A percentile compares a stretch with the other conserved stretches of the same genome.
These are phyloP conservation scores for Nestor notabilis DNA, from an alignment of 2,113 vertebrate species.

Conservation along the genomic window DNA sequence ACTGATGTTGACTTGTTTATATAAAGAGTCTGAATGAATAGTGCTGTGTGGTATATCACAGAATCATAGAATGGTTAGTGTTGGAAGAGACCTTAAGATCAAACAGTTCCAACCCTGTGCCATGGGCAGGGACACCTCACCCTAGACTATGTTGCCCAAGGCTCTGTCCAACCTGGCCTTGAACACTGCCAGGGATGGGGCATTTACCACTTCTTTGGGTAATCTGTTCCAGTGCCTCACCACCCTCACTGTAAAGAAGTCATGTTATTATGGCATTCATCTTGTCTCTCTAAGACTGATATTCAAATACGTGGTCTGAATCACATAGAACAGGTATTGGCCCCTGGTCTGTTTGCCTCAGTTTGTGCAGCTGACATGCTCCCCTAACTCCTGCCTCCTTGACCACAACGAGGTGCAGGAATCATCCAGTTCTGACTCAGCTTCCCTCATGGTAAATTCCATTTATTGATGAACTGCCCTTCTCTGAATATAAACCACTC, in stretches of 20 bases:
- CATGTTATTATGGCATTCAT: not conserved
- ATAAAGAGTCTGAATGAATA: not conserved
- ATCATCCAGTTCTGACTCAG: not conserved
- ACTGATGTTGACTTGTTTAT: not conserved
- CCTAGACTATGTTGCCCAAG: not conserved
- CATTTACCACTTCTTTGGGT: not conserved
- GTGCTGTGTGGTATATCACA: not conserved
- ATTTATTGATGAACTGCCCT: not conserved
- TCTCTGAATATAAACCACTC: not conserved
- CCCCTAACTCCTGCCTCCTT: not conserved
- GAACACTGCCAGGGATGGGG: not conserved
- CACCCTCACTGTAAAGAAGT: not conserved
- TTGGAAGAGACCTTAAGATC: not conserved
- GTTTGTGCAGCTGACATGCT: not conserved
- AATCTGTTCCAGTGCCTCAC: not conserved
- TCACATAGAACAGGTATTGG: not conserved
- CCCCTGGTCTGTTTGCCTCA: not conserved
- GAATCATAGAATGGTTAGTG: not conserved
- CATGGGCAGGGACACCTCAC: not conserved
- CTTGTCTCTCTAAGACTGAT: not conserved
- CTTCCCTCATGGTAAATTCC: not conserved
- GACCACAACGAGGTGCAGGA: rapidly evolving
- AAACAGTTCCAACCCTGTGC: not conserved
- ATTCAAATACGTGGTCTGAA: not conserved
- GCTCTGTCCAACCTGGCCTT: not conserved